These are phyloP conservation scores for Octomys mimax DNA, from an alignment of 2,797 vertebrate species.

Conservation along the genomic window DNA sequence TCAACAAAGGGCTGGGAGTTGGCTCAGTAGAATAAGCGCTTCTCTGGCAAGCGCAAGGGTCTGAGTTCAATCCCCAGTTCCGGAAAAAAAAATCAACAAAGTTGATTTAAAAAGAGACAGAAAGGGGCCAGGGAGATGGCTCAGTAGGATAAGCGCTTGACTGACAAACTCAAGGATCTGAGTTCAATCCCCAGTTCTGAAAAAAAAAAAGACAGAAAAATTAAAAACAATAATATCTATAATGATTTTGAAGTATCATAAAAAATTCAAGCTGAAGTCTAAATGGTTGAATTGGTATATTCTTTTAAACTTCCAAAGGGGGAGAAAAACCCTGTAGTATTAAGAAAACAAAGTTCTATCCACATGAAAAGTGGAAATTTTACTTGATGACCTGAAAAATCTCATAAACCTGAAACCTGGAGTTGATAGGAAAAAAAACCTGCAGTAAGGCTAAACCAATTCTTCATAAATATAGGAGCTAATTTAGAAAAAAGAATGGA, in stretches of 20 bases:
- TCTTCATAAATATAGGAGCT: conserved; percentile 3
- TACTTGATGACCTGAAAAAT: background rate
- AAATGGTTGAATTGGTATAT: background rate
- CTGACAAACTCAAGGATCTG: too few species aligned
- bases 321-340: conserved; percentile 23
- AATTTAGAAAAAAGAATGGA: background rate
- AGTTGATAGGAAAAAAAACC: background rate
- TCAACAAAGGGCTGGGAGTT: background rate
- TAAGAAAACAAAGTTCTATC: background rate
- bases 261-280: background rate
- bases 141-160: too few species aligned
- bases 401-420: background rate
- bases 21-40: too few species aligned
- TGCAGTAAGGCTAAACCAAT: background rate
- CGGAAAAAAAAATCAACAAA: background rate
- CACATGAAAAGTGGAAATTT: background rate
- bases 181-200: too few species aligned
- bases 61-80: too few species aligned
- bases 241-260: background rate
- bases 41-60: too few species aligned
- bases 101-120: background rate
- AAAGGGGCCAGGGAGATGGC: background rate
- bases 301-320: conserved; percentile 14
- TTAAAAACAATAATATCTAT: background rate
- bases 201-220: background rate